phyloP scores from a whole-genome alignment of 2,888 invertebrate genomes.

The Acholoe squamosa region DNA sequence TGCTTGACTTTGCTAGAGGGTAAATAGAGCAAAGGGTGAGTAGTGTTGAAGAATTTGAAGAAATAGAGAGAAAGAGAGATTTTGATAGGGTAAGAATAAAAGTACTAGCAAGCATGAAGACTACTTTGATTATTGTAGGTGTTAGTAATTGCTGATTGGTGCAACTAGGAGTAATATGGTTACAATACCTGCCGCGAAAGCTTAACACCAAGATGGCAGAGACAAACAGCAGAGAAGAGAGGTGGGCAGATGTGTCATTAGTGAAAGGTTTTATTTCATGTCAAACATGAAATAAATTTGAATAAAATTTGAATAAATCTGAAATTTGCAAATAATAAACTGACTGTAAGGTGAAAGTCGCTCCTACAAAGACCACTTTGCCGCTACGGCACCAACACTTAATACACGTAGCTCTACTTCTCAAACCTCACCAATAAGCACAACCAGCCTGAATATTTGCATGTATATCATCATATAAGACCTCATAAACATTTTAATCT shows the following conservation, averaged over 20 bases:
- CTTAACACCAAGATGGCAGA: neutral
- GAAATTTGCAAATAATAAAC: too few species aligned
- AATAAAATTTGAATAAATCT: too few species aligned
- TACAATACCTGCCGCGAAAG: constrained; percentile 57
- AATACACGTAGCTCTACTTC: too few species aligned
- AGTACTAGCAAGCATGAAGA: neutral
- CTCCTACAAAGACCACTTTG: too few species aligned
- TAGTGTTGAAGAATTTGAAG: neutral
- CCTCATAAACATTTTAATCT: too few species aligned
- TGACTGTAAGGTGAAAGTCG: too few species aligned
- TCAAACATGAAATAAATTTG: too few species aligned
- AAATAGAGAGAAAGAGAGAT: neutral
- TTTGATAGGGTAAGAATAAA: neutral
- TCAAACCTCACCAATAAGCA: too few species aligned
- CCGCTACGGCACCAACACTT: too few species aligned
- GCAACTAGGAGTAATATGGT: constrained; percentile 29
- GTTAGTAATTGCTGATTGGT: neutral
- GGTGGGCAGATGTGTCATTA: neutral
- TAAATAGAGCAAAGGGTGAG: constrained; percentile 10
- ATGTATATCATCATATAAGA: too few species aligned
- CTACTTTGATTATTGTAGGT: neutral
- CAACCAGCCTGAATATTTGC: too few species aligned
- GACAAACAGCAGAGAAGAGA: constrained; percentile 2
- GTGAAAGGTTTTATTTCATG: neutral
- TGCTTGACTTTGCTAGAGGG: neutral